These are phyloP conservation scores for Zophobas morio DNA, from an alignment of 1,140 invertebrate species.

Conservation along the genomic window DNA sequence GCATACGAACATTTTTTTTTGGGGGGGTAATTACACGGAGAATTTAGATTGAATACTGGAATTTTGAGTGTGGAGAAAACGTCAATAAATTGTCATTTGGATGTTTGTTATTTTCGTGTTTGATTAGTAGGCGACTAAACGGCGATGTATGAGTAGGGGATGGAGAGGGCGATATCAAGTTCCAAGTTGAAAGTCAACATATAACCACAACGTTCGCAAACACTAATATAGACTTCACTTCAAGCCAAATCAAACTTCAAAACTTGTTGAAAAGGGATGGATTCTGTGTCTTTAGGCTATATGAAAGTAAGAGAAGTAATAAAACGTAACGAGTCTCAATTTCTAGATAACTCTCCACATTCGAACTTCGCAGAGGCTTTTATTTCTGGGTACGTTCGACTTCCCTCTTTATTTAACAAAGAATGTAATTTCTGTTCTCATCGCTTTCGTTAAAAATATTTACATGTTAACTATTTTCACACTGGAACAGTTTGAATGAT, in stretches of 20 bases:
- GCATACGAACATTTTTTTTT: slow-evolving; percentile 33
- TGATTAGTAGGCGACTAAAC: slow-evolving; percentile 29
- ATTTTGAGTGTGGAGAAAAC: background rate
- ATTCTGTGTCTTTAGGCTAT: slow-evolving; percentile 32
- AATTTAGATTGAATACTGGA: slow-evolving; percentile 27
- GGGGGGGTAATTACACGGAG: background rate
- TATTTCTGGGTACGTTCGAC: background rate
- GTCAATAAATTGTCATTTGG: slow-evolving; percentile 4
- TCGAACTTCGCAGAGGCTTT: slow-evolving; percentile 16
- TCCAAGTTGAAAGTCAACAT: slow-evolving; percentile 59
- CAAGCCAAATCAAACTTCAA: slow-evolving; percentile 53
- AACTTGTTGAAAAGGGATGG: slow-evolving; percentile 56
- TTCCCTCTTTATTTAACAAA: background rate
- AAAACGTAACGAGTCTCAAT: slow-evolving; percentile 45
- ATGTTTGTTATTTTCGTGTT: slow-evolving; percentile 34
- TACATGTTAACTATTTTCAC: background rate
- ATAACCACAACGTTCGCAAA: slow-evolving; percentile 59
- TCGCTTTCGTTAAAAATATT: background rate
- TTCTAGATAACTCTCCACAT: slow-evolving; percentile 31
- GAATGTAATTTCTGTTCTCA: background rate
- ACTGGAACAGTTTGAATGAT: background rate
- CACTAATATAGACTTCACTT: slow-evolving; percentile 57
- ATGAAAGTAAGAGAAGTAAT: slow-evolving; percentile 44
- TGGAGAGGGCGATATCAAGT: slow-evolving; percentile 44
- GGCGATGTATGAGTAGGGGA: slow-evolving; percentile 10